Conservation (phyloP, 2,888 invertebrate species). For the Diabrotica balteata region DNA sequence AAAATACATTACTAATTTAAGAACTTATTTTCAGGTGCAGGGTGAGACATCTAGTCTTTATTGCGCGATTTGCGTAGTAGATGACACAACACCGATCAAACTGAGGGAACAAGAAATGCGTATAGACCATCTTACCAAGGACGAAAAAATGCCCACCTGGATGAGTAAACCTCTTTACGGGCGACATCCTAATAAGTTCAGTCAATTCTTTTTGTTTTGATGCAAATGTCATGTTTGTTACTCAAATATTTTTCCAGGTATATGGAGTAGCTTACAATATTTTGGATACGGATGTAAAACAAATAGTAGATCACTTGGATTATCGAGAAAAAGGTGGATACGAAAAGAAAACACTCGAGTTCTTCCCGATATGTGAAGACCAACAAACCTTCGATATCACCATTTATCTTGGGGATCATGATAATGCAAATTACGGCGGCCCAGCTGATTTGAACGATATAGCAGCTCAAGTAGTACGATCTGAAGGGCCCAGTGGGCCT, state of each 20-base stretch:
- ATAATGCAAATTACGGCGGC: slow-evolving; percentile 77
- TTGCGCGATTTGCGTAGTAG: too few species aligned
- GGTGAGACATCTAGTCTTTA: too few species aligned
- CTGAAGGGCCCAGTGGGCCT: slow-evolving; percentile 84
- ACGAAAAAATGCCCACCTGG: too few species aligned
- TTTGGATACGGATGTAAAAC: slow-evolving; percentile 68
- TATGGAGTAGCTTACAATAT: slow-evolving; percentile 95
- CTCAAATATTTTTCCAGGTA: slow-evolving; percentile 60
- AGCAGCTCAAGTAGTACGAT: slow-evolving; percentile 77
- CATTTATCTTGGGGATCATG: slow-evolving; percentile 82
- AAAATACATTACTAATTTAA: too few species aligned
- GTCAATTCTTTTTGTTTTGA: too few species aligned
- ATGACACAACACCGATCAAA: too few species aligned
- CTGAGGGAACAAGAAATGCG: too few species aligned
- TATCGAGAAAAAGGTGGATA: slow-evolving; percentile 95
- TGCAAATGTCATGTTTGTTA: too few species aligned
- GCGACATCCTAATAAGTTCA: too few species aligned
- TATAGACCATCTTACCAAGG: too few species aligned
- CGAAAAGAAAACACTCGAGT: slow-evolving; percentile 72
- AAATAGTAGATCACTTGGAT: slow-evolving; percentile 84
- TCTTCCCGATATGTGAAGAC: slow-evolving; percentile 67
- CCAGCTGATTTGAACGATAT: slow-evolving; percentile 78
- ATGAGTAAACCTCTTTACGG: too few species aligned
- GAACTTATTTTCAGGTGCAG: too few species aligned
- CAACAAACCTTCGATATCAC: slow-evolving; percentile 72